Percentiles rank a stretch among this genome's conserved stretches.
Evolutionary conservation across 2,797 vertebrate genomes (phyloP).

Genomic region (Capromys pilorides): DNA sequence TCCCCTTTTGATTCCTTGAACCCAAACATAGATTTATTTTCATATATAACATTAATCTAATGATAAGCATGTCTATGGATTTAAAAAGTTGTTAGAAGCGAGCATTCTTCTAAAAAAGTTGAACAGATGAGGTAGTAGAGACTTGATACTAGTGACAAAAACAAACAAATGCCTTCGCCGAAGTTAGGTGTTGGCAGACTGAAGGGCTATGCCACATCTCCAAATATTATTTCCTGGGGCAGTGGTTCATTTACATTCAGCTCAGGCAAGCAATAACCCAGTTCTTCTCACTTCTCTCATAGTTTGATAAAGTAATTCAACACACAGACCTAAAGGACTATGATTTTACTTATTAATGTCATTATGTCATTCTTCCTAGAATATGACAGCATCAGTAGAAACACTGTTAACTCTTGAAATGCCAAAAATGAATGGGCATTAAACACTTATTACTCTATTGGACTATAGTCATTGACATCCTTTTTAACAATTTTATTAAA

Average conservation of each 20-base stretch:
- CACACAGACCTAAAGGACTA: conserved; percentile 41
- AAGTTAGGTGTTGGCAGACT: conserved; percentile 45
- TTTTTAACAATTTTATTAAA: background rate
- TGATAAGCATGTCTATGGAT: conserved; percentile 10
- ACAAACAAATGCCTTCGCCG: conserved; percentile 53
- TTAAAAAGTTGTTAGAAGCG: conserved; percentile 18
- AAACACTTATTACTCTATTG: background rate
- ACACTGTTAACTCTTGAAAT: conserved; percentile 25
- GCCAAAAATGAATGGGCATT: conserved; percentile 3
- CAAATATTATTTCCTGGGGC: background rate
- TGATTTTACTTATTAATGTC: conserved; percentile 49
- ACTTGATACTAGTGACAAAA: conserved; percentile 65
- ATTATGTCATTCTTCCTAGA: conserved; percentile 29
- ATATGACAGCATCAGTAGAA: conserved; percentile 42
- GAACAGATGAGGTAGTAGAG: conserved; percentile 60
- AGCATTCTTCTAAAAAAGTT: conserved; percentile 52
- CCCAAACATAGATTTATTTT: conserved; percentile 20
- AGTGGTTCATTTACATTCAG: conserved; percentile 33
- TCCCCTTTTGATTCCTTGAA: background rate
- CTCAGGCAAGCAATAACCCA: conserved; percentile 54
- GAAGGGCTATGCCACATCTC: conserved; percentile 57
- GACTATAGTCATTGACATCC: background rate
- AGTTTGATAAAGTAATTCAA: conserved; percentile 55
- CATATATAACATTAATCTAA: conserved; percentile 51
- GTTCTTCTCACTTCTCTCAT: conserved; percentile 11